Evolutionary conservation across 2,888 invertebrate species (phyloP).

Genomic region (Hyles lineata): DNA sequence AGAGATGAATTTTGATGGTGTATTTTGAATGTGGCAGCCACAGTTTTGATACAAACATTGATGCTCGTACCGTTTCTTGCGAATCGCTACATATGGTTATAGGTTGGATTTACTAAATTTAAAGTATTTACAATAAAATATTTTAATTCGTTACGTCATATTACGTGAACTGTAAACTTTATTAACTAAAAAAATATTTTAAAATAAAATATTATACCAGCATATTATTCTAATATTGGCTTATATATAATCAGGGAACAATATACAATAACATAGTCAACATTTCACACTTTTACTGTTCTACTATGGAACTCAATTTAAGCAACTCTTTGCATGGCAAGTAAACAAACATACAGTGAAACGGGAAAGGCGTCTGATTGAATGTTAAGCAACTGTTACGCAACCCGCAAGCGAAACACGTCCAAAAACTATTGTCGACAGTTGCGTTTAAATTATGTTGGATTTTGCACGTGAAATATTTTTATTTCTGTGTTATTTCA

Average conservation of each 20-base stretch:
- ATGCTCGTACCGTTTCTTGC: not conserved
- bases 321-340: not conserved
- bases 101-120: not conserved
- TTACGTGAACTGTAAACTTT: no score
- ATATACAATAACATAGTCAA: no score
- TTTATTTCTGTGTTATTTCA: not conserved
- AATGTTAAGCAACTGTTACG: slow-evolving; percentile 2
- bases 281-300: no score
- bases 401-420: not conserved
- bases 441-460: not conserved
- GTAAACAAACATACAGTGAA: not conserved
- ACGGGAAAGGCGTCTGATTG: not conserved
- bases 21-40: not conserved
- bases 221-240: no score
- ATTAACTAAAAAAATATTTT: no score
- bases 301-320: not conserved
- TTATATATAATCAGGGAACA: no score
- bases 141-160: no score
- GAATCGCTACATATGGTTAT: not conserved
- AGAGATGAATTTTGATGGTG: slow-evolving; percentile 9
- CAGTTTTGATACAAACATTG: not conserved
- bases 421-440: slow-evolving; percentile 5
- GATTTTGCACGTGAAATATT: not conserved
- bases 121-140: not conserved
- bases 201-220: no score